A percentile compares a stretch with the other conserved stretches of the same genome.
Evolutionary conservation across 2,113 vertebrate species (phyloP).

Genomic region (Esox niger): DNA sequence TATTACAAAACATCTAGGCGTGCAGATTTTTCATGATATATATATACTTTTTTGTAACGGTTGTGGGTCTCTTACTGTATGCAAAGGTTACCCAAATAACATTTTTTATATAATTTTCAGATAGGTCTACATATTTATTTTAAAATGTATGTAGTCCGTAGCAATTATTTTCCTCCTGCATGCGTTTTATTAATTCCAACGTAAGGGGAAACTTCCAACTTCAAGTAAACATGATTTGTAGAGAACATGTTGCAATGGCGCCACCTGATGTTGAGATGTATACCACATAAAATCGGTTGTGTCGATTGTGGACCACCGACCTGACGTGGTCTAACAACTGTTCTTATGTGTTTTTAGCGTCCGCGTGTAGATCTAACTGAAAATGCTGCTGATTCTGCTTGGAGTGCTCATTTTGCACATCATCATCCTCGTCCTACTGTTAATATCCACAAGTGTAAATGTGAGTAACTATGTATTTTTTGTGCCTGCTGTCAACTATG

Average conservation of each 20-base stretch:
- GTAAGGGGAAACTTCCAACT: conserved; percentile 61
- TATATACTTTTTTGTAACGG: too few relatives aligned
- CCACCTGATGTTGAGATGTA: conserved; percentile 44
- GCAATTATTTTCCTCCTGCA: neutral
- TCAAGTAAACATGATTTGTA: conserved; percentile 62
- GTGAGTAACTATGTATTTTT: conserved; percentile 52
- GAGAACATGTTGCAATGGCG: conserved; percentile 33
- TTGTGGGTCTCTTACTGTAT: too few relatives aligned
- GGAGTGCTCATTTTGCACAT: conserved; percentile 71
- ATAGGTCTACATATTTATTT: too few relatives aligned
- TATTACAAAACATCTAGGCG: too few relatives aligned
- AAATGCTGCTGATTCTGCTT: conserved; percentile 72
- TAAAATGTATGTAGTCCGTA: too few relatives aligned
- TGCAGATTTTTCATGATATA: too few relatives aligned
- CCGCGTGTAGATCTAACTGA: conserved; percentile 50
- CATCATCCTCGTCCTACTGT: conserved; percentile 67
- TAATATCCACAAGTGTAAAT: conserved; percentile 69
- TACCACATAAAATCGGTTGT: neutral
- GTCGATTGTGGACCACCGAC: neutral
- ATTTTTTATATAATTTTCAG: too few relatives aligned
- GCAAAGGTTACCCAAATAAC: too few relatives aligned
- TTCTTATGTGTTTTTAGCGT: neutral
- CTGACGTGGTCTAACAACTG: conserved; percentile 6
- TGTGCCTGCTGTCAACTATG: too few relatives aligned
- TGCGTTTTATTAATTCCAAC: conserved; percentile 27